phyloP scores from a whole-genome alignment of 2,888 invertebrate genomes.

The Sphinx pinastri region DNA sequence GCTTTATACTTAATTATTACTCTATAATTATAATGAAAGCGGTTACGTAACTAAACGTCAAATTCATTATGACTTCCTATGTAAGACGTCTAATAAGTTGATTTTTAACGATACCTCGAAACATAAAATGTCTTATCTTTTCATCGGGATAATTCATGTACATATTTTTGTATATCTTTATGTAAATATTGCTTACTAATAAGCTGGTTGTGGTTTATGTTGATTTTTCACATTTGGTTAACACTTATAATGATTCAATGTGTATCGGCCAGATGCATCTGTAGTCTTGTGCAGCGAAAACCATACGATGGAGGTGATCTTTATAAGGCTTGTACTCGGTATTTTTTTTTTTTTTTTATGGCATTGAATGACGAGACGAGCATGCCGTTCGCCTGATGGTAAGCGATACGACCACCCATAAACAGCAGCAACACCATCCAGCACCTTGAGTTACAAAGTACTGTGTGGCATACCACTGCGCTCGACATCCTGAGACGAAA shows the following conservation, averaged over 20 bases:
- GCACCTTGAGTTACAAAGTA: too few relatives aligned
- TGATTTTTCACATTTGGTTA: constrained; percentile 8
- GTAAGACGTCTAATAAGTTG: background rate
- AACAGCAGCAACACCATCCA: too few relatives aligned
- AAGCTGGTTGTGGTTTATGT: constrained; percentile 17
- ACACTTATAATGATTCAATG: constrained; percentile 18
- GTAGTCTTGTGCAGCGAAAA: background rate
- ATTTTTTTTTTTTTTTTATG: too few relatives aligned
- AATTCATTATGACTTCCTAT: constrained; percentile 20
- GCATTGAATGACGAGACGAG: too few relatives aligned
- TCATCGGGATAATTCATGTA: constrained; percentile 13
- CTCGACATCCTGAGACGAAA: too few relatives aligned
- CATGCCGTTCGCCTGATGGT: too few relatives aligned
- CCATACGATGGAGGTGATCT: background rate
- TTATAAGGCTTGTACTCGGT: background rate
- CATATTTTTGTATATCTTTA: constrained; percentile 21
- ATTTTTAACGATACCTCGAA: constrained; percentile 4
- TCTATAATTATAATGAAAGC: constrained; percentile 47
- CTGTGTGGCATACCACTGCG: too few relatives aligned
- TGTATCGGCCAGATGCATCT: background rate
- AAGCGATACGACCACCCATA: too few relatives aligned
- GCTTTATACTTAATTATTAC: constrained; percentile 52
- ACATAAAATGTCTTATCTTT: constrained; percentile 8
- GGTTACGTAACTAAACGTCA: constrained; percentile 18
- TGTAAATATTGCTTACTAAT: constrained; percentile 24